A percentile compares a stretch with the other conserved stretches of the same genome.
These are phyloP conservation scores for Tenodera sinensis DNA, from an alignment of 2,888 invertebrate genomes.

Conservation along the genomic window DNA sequence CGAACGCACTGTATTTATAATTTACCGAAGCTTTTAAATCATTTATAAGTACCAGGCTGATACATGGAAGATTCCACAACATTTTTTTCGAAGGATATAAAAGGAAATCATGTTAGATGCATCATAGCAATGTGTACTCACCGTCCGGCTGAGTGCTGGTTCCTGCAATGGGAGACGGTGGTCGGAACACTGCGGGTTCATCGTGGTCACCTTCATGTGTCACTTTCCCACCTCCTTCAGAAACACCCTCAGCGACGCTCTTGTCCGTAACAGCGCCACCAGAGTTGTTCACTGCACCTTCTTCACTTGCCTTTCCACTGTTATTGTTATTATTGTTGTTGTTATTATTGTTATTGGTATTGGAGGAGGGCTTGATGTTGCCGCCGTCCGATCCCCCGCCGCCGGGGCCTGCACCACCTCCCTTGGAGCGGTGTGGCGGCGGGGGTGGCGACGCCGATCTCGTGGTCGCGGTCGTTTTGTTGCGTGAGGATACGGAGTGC, in stretches of 20 bases:
- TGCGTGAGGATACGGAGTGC: not conserved
- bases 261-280: not conserved
- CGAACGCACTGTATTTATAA: no score
- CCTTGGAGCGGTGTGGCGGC: not conserved
- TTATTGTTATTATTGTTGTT: not conserved
- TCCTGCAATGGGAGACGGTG: slow-evolving; percentile 37
- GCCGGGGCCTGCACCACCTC: not conserved
- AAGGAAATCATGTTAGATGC: not conserved
- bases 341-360: not conserved
- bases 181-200: slow-evolving; percentile 27
- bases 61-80: no score
- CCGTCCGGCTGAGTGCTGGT: slow-evolving; percentile 37
- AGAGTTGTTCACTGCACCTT: not conserved
- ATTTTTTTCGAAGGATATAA: no score
- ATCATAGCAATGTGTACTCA: slow-evolving; percentile 19
- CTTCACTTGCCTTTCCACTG: not conserved
- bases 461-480: slow-evolving; percentile 38
- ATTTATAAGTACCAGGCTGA: no score
- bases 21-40: no score
- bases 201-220: slow-evolving; percentile 15
- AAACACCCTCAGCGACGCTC: not conserved
- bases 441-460: slow-evolving; percentile 3
- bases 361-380: slow-evolving; percentile 32
- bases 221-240: slow-evolving; percentile 1
- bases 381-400: slow-evolving; percentile 33